Evolutionary conservation across 2,888 invertebrate genomes (phyloP).

Genomic region (Ochropacha duplaris): DNA sequence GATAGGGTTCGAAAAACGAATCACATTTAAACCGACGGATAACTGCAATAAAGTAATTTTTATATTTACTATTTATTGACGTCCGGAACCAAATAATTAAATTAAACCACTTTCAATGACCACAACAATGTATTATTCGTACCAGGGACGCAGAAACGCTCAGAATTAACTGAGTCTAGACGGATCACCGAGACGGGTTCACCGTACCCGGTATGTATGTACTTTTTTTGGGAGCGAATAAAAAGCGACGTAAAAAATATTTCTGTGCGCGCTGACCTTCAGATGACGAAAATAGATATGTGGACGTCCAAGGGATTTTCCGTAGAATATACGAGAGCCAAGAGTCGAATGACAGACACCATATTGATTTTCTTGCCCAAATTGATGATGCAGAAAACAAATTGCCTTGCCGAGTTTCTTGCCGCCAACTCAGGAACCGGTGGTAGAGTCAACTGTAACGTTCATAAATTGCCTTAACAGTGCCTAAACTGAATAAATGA

Average conservation of each 20-base stretch:
- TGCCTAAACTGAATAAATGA: too few relatives aligned
- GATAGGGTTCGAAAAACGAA: too few relatives aligned
- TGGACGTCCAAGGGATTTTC: background rate
- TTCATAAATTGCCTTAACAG: too few relatives aligned
- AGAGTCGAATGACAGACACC: background rate
- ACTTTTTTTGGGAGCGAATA: background rate
- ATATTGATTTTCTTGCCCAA: background rate
- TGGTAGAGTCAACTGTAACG: too few relatives aligned
- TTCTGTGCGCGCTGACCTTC: background rate
- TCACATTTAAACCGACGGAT: too few relatives aligned
- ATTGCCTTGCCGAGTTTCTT: too few relatives aligned
- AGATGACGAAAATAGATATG: background rate
- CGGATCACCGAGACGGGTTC: background rate
- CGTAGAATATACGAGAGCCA: background rate
- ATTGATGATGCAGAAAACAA: too few relatives aligned
- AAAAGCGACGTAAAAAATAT: background rate
- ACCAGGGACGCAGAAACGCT: background rate
- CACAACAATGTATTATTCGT: background rate
- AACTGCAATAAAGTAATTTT: too few relatives aligned
- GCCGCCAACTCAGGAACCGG: too few relatives aligned
- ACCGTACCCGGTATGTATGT: background rate
- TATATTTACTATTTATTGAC: too few relatives aligned
- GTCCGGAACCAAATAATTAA: too few relatives aligned
- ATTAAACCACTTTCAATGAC: too few relatives aligned
- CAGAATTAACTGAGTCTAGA: conserved; percentile 10